Conservation (phyloP, 2,888 invertebrate species). For the Elmis aenea region DNA sequence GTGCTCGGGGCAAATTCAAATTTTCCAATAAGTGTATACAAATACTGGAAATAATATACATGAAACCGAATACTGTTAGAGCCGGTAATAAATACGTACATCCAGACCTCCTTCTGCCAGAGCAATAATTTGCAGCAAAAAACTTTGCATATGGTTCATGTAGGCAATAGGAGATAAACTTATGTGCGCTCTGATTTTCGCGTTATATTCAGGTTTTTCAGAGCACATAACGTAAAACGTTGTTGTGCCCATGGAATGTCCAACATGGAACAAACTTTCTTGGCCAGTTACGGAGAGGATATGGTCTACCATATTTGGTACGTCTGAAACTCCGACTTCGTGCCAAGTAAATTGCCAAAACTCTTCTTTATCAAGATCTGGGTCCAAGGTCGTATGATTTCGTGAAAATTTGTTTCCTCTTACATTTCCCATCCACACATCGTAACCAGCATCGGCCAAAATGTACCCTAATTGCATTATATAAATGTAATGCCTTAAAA, state of each 20-base stretch:
- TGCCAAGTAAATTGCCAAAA: constrained; percentile 46
- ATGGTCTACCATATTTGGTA: constrained; percentile 53
- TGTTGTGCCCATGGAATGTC: constrained; percentile 59
- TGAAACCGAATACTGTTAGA: no score
- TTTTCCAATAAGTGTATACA: constrained; percentile 30
- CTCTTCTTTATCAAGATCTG: constrained; percentile 5
- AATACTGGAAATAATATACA: no score
- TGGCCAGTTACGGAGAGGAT: constrained; percentile 42
- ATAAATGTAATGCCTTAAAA: no score
- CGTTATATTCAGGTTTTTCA: constrained; percentile 51
- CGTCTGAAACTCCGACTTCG: constrained; percentile 53
- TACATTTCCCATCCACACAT: constrained; percentile 56
- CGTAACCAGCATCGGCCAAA: constrained; percentile 38
- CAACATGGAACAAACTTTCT: constrained; percentile 51
- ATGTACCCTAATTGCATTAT: constrained; percentile 45
- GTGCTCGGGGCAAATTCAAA: constrained; percentile 61
- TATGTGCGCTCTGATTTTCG: constrained; percentile 51
- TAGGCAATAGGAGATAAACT: constrained; percentile 56
- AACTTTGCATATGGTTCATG: constrained; percentile 46
- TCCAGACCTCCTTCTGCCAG: constrained; percentile 3
- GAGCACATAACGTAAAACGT: constrained; percentile 53
- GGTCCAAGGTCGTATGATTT: constrained; percentile 39
- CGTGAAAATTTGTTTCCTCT: constrained; percentile 56
- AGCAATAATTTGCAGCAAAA: constrained; percentile 29
- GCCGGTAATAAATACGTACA: constrained; percentile 1